These are phyloP conservation scores for Aquatica leii DNA, from an alignment of 2,888 invertebrate genomes.

Conservation along the genomic window DNA sequence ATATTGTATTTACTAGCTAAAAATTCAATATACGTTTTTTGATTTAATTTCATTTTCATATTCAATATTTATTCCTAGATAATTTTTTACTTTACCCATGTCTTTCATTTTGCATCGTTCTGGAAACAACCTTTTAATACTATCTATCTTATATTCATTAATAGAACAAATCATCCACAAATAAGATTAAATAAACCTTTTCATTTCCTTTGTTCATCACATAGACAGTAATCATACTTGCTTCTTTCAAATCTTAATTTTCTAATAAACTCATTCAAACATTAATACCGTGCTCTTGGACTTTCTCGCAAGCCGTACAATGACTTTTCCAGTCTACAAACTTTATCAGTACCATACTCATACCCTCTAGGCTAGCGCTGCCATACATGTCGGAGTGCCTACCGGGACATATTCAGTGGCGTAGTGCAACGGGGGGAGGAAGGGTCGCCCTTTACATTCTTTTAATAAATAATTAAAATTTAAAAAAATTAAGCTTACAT, in stretches of 20 bases:
- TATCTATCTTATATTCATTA: neutral
- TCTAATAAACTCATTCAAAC: slow-evolving; percentile 4
- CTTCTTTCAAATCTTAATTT: neutral
- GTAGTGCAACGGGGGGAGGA: no score
- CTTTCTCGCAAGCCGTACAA: neutral
- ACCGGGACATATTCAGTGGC: slow-evolving; percentile 8
- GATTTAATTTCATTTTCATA: neutral
- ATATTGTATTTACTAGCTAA: neutral
- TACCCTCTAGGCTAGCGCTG: neutral
- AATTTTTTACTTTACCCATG: no score
- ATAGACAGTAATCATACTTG: slow-evolving; percentile 14
- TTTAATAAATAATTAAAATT: no score
- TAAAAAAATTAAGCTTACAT: no score
- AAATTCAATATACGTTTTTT: neutral
- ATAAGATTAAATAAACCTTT: slow-evolving; percentile 1
- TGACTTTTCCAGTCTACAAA: neutral
- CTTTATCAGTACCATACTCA: slow-evolving; percentile 4
- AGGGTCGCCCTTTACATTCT: no score
- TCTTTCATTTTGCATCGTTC: no score
- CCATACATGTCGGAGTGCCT: slow-evolving; percentile 6
- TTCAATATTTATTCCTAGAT: neutral
- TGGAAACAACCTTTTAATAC: neutral
- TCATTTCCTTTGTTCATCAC: neutral
- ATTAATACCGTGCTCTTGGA: neutral
- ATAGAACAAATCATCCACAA: slow-evolving; percentile 1